Evolutionary conservation across 2,113 vertebrate genomes (phyloP), one percentile per base, ranked within the genome.

Genomic region (Lophochroa leadbeateri): DNA sequence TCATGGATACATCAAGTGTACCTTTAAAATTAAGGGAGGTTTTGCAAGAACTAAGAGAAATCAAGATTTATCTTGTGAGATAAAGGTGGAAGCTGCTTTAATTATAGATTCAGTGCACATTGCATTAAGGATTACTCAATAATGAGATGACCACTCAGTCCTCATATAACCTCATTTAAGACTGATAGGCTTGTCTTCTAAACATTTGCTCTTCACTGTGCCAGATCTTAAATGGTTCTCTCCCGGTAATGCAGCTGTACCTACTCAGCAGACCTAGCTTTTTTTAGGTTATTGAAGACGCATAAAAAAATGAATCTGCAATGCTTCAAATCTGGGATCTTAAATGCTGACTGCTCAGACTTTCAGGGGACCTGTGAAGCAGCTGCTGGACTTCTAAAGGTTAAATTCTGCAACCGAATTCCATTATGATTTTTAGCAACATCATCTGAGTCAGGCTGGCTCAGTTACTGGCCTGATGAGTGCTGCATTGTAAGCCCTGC

Each of bases 161-260:
- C 91, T n/a, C 81, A 72, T 12, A 82, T 85, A 96, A 92, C 80
- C 86, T 93, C 83, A 94, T 92, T 96, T 87, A 92, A 89, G 77
- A 89, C 91, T 92, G 91, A 94, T 71, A 80, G 77, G 10, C 74
- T 82, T 92, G 74, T 91, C 83, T 93, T 87, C 94, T 89, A 87
- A 95, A 92, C 12, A 41, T 96, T 82, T 89, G 61, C 77, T 86
- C 60, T 71, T 90, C 10, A 5, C 90, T 87, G 31, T 94, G 95
- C 92, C 96, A 96, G 77, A 78, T 61, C 88, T 93, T 82, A 94
- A 95, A 97, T 92, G 92, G 17, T 57, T 96, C 65, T 71, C 41
- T 92, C 69, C 76, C 2, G 7, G 83, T 84, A 97, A 70, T 86
- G 96, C 85, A 84, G 82, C 64, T 92, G 60, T 78, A 91, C 47